Percentiles rank a stretch among this genome's conserved stretches.
Conservation (phyloP, 2,113 vertebrate genomes). For the Psettodes erumei region DNA sequence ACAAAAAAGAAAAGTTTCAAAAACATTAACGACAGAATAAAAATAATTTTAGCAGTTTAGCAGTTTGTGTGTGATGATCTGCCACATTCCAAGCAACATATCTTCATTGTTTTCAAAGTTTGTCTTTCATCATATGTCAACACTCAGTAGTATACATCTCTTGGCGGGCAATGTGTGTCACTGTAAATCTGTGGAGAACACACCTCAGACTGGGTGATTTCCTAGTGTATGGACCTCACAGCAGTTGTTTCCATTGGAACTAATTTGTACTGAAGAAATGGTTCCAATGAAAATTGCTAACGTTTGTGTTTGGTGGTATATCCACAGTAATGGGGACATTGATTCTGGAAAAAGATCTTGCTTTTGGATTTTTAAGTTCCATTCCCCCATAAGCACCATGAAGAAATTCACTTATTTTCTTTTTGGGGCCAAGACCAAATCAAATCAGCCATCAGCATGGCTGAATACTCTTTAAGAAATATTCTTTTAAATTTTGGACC, state of each 20-base stretch:
- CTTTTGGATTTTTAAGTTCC: constrained; percentile 17
- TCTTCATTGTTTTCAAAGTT: not conserved
- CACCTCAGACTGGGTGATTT: constrained; percentile 10
- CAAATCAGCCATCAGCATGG: not conserved
- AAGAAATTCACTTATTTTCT: constrained; percentile 4
- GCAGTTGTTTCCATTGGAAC: not conserved
- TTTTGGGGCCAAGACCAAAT: not conserved
- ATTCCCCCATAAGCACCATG: not conserved
- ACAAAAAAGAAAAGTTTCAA: too few species aligned
- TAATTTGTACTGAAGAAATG: not conserved
- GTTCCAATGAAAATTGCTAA: constrained; percentile 19
- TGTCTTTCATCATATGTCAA: not conserved
- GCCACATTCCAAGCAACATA: not conserved
- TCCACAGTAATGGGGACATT: constrained; percentile 11
- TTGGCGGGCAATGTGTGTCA: not conserved
- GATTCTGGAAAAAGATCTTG: constrained; percentile 33
- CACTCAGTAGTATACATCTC: not conserved
- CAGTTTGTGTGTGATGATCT: not conserved
- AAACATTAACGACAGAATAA: not conserved
- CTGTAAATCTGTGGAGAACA: not conserved
- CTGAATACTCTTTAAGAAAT: not conserved
- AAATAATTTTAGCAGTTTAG: not conserved
- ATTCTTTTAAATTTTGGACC: not conserved
- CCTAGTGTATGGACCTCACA: not conserved
- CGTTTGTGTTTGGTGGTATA: constrained; percentile 5